Conservation (phyloP, 2,113 vertebrate species). For the Bettongia penicillata region DNA sequence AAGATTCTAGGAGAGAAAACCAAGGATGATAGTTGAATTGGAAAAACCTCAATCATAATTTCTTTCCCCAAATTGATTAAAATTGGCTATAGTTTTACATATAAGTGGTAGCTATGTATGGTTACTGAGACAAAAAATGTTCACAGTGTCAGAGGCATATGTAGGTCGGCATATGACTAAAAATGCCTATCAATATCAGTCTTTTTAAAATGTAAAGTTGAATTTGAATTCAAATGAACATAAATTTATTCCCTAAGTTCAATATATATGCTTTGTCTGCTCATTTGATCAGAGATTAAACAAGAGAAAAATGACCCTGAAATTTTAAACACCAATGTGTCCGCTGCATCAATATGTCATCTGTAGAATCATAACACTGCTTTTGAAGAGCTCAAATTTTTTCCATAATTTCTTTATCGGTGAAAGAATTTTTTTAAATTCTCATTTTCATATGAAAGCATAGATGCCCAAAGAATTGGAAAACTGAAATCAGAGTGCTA, state of each 20-base stretch:
- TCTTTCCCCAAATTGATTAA: neutral
- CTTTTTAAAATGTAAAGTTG: neutral
- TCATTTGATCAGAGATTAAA: neutral
- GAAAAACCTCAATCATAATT: neutral
- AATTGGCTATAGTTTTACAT: neutral
- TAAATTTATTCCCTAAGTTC: slow-evolving; percentile 10
- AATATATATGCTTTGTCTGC: slow-evolving; percentile 23
- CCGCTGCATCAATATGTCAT: neutral
- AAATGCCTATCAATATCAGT: neutral
- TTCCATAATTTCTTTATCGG: slow-evolving; percentile 1
- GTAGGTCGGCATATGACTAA: neutral
- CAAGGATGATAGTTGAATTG: neutral
- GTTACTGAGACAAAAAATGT: neutral
- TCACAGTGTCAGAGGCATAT: neutral
- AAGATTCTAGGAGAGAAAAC: neutral
- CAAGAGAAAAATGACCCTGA: neutral
- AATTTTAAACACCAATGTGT: neutral
- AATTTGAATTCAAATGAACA: slow-evolving; percentile 23
- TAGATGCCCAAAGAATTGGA: neutral
- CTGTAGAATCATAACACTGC: neutral
- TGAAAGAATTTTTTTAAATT: neutral
- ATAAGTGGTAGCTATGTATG: neutral
- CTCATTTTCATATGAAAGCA: neutral
- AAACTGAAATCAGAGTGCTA: neutral
- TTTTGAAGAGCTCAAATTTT: neutral